Evolutionary conservation across 1,140 invertebrate genomes (phyloP), one percentile per base, ranked within the genome.

Genomic region (Euura lappo): DNA sequence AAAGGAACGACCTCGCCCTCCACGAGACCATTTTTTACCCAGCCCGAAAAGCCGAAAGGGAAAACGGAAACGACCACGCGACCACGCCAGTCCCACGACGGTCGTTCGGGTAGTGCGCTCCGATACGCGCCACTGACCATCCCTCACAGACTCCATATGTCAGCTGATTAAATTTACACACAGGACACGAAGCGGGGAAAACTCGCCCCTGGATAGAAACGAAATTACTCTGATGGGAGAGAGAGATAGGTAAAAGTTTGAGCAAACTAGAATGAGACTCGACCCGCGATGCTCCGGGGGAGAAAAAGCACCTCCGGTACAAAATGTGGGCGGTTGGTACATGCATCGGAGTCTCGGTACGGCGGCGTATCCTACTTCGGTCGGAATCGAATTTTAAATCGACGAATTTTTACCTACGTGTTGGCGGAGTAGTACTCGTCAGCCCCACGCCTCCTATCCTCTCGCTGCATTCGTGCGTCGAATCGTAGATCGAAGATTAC

Each of bases 91-190:
- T 46, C 28, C 46, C 13, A 45, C 8, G 68, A 51, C 43, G 45
- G 7, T 11, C 60, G 44, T 43, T n/a, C 44, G 10, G 68, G 72
- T 46, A 44, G 51, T n/a, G 47, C 42, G 2, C 5, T n/a, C 5
- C 71, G 3, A 65, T 66, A 72, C 10, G 7, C 45, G 42, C 45
- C 4, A 70, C 13, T 68, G 7, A n/a, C 67, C 44, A 10, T 44
- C 7, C 2, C 66, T n/a, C 64, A 69, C 51, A 44, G 64, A 45
- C 10, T 43, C 42, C 47, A 44, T 10, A 43, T 43, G 44, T 68
- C 45, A 75, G 75, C 75, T 75, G 76, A 69, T 72, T 69, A 70
- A 71, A 77, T 77, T 75, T 74, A 77, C 76, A 74, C 76, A 60
- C 51, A 8, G n/a, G 51, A n/a, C n/a, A n/a, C n/a, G n/a, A n/a